phyloP scores from a whole-genome alignment of 2,888 invertebrate genomes.

The Heliothis peltigera region DNA sequence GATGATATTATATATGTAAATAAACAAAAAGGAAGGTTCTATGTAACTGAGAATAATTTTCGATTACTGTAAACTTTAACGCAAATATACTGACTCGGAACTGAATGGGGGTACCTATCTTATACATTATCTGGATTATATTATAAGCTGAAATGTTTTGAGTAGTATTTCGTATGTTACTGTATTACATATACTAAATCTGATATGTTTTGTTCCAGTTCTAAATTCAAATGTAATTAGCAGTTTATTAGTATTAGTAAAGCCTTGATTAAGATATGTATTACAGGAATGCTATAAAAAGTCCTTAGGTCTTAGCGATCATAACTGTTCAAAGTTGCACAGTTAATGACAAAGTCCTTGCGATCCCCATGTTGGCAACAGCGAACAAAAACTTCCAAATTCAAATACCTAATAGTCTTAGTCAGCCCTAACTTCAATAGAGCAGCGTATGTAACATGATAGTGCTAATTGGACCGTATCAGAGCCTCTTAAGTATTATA shows the following conservation, averaged over 20 bases:
- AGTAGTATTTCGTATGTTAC: no score
- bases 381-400: background rate
- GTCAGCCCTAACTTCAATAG: slow-evolving; percentile 31
- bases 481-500: slow-evolving; percentile 66
- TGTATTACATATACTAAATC: no score
- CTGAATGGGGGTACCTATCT: slow-evolving; percentile 34
- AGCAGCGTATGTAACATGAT: slow-evolving; percentile 55
- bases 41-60: slow-evolving; percentile 24
- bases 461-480: slow-evolving; percentile 74
- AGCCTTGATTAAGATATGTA: no score
- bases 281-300: no score
- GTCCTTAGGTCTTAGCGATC: no score
- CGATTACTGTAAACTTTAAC: slow-evolving; percentile 38
- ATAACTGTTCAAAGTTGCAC: no score
- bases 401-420: background rate
- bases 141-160: no score
- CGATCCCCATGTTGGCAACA: no score
- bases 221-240: no score
- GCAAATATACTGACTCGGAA: slow-evolving; percentile 39
- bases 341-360: no score
- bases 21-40: slow-evolving; percentile 53
- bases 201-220: no score
- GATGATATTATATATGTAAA: slow-evolving; percentile 34
- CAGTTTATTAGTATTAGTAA: no score
- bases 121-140: background rate